Percentiles rank a stretch among this genome's conserved stretches.
Evolutionary conservation across 2,113 vertebrate species (phyloP).

Genomic region (Circaetus cinerascens): DNA sequence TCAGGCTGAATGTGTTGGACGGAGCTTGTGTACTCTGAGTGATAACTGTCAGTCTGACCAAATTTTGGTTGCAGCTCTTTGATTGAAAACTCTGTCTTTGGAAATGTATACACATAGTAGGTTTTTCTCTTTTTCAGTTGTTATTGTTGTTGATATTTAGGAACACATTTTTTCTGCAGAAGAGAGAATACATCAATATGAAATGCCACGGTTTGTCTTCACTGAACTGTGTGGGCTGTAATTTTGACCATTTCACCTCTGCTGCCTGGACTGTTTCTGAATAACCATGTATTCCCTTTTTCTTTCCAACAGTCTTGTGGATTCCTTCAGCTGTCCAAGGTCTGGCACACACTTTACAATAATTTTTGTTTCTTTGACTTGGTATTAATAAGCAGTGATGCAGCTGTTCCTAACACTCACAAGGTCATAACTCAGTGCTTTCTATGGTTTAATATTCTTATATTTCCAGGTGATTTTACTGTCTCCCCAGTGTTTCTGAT

Average conservation of each 20-base stretch:
- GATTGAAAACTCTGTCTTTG: not conserved
- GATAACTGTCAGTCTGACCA: not conserved
- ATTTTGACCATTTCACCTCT: not conserved
- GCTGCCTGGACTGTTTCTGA: not conserved
- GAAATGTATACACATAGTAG: accelerated
- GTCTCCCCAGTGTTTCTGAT: conserved; percentile 63
- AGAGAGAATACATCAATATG: not conserved
- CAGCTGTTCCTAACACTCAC: conserved; percentile 62
- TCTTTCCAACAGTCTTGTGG: conserved; percentile 53
- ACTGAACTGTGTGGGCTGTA: not conserved
- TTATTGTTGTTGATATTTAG: not conserved
- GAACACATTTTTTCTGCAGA: not conserved
- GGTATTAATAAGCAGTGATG: conserved; percentile 49
- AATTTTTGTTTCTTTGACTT: not conserved
- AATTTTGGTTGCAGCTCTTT: not conserved
- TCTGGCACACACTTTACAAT: not conserved
- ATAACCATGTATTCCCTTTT: conserved; percentile 41
- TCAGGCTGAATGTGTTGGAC: not conserved
- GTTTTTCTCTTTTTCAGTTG: not conserved
- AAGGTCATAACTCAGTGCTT: conserved; percentile 57
- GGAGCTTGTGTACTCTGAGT: not conserved
- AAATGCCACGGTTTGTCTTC: not conserved
- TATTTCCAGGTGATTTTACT: conserved; percentile 60
- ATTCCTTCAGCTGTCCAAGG: conserved; percentile 24
- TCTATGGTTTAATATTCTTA: conserved; percentile 57